A percentile compares a stretch with the other conserved stretches of the same genome.
Conservation (phyloP, 2,797 vertebrate genomes). For the Peromyscus nudipes region DNA sequence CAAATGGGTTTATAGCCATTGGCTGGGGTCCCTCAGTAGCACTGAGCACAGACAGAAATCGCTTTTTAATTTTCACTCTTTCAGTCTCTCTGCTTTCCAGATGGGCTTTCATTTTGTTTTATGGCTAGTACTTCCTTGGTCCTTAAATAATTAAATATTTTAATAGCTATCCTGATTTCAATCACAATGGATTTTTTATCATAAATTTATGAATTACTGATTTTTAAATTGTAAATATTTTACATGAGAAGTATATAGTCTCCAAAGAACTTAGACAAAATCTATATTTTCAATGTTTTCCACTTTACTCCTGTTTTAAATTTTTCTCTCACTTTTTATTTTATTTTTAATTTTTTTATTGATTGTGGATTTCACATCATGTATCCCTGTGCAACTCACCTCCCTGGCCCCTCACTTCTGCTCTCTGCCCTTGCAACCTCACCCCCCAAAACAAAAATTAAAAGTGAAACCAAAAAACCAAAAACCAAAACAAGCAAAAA, state of each 20-base stretch:
- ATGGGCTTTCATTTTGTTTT: constrained; percentile 72
- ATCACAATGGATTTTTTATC: background rate
- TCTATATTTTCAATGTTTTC: constrained; percentile 35
- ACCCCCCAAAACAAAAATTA: background rate
- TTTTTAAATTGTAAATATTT: background rate
- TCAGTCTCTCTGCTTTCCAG: constrained; percentile 60
- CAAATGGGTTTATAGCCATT: constrained; percentile 43
- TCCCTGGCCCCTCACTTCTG: background rate
- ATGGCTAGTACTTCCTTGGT: constrained; percentile 31
- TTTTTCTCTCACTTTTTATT: background rate
- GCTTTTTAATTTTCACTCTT: constrained; percentile 65
- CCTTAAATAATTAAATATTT: constrained; percentile 69
- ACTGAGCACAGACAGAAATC: constrained; percentile 32
- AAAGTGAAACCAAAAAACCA: background rate
- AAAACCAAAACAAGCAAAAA: background rate
- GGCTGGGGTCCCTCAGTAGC: background rate
- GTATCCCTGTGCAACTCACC: background rate
- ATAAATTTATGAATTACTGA: background rate
- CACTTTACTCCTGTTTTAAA: background rate
- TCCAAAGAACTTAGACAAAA: background rate
- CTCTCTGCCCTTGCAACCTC: background rate
- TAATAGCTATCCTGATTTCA: constrained; percentile 61
- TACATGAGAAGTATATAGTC: background rate
- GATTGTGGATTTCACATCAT: background rate
- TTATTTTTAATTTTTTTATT: background rate